Conservation (phyloP, 2,797 vertebrate species). For the Rhabdophis nuchalis region DNA sequence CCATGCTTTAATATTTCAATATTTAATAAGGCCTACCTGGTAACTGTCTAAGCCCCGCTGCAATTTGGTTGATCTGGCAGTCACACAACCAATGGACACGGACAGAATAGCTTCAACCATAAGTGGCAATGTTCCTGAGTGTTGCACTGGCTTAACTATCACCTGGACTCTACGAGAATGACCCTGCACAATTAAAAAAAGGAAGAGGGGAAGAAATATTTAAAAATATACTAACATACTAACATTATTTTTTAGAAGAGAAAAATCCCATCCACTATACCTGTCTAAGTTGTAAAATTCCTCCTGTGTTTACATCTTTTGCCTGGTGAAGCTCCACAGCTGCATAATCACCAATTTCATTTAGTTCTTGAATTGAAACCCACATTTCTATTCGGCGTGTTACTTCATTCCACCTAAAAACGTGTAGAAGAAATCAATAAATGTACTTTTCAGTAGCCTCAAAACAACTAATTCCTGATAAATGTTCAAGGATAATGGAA, state of each 20-base stretch:
- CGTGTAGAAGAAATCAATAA: background rate
- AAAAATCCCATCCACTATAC: conserved; percentile 59
- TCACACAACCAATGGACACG: conserved; percentile 90
- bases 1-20: background rate
- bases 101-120: conserved; percentile 92
- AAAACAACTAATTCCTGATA: background rate
- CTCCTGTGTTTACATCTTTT: conserved; percentile 92
- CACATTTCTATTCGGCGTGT: conserved; percentile 92
- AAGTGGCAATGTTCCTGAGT: conserved; percentile 91
- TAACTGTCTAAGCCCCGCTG: conserved; percentile 96
- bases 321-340: conserved; percentile 89
- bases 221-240: conserved; percentile 31
- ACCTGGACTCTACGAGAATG: conserved; percentile 94
- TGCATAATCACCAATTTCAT: conserved; percentile 91
- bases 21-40: conserved; percentile 77
- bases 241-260: rapidly evolving
- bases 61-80: conserved; percentile 88
- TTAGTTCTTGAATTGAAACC: conserved; percentile 91
- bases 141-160: conserved; percentile 88
- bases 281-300: conserved; percentile 94
- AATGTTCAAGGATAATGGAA: background rate
- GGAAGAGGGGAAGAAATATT: background rate
- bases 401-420: conserved; percentile 91
- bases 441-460: background rate
- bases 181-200: conserved; percentile 69